Conservation (phyloP, 2,797 vertebrate species). For the Leucoraja ocellata region DNA sequence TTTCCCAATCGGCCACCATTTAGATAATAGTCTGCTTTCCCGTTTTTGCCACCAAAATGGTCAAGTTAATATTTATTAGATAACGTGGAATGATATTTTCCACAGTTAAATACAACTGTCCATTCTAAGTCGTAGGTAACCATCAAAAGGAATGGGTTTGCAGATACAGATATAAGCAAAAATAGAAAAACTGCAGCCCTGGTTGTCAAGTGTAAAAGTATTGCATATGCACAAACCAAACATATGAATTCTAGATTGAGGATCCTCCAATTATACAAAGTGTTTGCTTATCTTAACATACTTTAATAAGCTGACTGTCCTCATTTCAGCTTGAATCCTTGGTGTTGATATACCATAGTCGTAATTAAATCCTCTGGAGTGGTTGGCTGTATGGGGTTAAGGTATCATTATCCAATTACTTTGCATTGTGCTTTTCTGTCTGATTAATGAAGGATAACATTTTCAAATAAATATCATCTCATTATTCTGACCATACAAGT, state of each 20-base stretch:
- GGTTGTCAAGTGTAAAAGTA: not conserved
- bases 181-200: not conserved
- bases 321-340: not conserved
- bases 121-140: not conserved
- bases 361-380: constrained; percentile 37
- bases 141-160: not conserved
- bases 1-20: too few relatives aligned
- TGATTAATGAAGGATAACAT: constrained; percentile 38
- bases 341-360: constrained; percentile 24
- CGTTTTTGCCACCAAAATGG: too few relatives aligned
- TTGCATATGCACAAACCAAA: not conserved
- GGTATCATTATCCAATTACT: constrained; percentile 37
- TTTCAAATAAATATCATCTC: constrained; percentile 36
- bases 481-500: constrained; percentile 38
- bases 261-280: not conserved
- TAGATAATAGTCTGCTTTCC: too few relatives aligned
- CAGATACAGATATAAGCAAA: not conserved
- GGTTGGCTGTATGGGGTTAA: constrained; percentile 33
- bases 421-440: constrained; percentile 20
- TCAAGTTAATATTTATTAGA: not conserved
- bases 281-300: constrained; percentile 4
- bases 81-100: not conserved
- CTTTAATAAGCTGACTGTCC: not conserved
- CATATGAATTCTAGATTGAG: not conserved
- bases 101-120: not conserved